phyloP scores from a whole-genome alignment of 2,888 invertebrate genomes.

The Athripsodes cinereus region DNA sequence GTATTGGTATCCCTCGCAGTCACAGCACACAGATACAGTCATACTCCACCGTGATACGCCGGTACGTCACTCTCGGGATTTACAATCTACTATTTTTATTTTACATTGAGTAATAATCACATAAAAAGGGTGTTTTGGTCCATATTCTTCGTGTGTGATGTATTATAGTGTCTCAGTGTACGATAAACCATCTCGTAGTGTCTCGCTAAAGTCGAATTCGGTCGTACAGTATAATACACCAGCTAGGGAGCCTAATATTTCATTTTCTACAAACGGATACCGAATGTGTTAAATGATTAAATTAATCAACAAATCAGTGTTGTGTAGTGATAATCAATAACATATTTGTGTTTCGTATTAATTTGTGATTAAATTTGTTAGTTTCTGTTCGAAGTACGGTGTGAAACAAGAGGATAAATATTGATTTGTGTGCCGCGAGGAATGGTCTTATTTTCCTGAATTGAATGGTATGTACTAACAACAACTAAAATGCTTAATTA shows the following conservation, averaged over 20 bases:
- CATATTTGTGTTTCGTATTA: background rate
- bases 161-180: background rate
- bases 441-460: background rate
- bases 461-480: background rate
- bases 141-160: background rate
- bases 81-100: background rate
- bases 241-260: background rate
- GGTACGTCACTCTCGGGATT: background rate
- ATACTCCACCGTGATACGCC: background rate
- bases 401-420: background rate
- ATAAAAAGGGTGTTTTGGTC: background rate
- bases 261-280: background rate
- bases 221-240: background rate
- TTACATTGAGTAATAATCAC: background rate
- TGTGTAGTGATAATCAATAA: background rate
- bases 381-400: background rate
- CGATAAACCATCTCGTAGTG: background rate
- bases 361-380: background rate
- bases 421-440: background rate
- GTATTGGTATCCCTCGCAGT: background rate
- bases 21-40: background rate
- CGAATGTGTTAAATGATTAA: background rate
- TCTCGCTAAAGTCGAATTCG: background rate
- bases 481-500: background rate
- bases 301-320: background rate